Conservation (phyloP, 2,888 invertebrate species). For the Antheraea yamamai region DNA sequence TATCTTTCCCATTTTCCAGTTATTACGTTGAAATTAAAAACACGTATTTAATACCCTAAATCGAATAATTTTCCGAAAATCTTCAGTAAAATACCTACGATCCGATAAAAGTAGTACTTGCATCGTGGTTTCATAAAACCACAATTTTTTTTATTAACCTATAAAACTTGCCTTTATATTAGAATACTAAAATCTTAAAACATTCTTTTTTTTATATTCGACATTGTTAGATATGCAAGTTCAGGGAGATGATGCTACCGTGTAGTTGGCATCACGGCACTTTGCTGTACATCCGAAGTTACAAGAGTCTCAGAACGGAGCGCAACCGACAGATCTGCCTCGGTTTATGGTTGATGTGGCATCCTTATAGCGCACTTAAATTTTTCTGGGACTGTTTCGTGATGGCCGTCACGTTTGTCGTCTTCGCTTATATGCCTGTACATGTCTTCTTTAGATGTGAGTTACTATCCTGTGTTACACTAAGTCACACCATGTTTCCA, state of each 20-base stretch:
- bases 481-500: not conserved
- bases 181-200: not conserved
- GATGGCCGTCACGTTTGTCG: slow-evolving; percentile 34
- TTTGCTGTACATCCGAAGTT: slow-evolving; percentile 45
- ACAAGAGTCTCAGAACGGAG: slow-evolving; percentile 48
- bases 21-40: too few species aligned
- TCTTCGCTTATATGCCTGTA: slow-evolving; percentile 52
- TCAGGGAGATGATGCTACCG: slow-evolving; percentile 38
- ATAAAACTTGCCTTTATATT: too few species aligned
- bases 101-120: too few species aligned
- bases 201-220: not conserved
- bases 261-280: slow-evolving; percentile 53
- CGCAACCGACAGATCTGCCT: slow-evolving; percentile 42
- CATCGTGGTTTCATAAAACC: too few species aligned
- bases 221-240: slow-evolving; percentile 27
- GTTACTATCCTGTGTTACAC: slow-evolving; percentile 27
- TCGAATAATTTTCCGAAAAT: too few species aligned
- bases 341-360: slow-evolving; percentile 44
- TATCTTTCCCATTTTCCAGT: too few species aligned
- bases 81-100: too few species aligned
- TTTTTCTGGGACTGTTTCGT: slow-evolving; percentile 50
- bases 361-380: slow-evolving; percentile 61
- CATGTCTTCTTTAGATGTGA: slow-evolving; percentile 57
- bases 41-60: too few species aligned
- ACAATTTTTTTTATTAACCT: too few species aligned